Evolutionary conservation across 1,140 invertebrate species (phyloP).

Genomic region (Vanessa atalanta): DNA sequence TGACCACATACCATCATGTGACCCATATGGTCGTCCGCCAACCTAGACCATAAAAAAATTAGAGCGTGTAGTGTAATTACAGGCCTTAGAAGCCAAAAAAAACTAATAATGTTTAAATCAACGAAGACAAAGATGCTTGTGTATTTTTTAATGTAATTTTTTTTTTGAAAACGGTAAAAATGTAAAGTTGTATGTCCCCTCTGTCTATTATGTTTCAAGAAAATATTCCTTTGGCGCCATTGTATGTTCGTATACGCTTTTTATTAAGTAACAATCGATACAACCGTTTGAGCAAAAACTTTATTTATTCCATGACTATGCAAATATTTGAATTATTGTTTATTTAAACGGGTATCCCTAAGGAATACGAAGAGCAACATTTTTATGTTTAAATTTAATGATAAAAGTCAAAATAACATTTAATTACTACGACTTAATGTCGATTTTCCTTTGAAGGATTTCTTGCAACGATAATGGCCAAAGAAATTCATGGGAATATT

Average conservation of each 20-base stretch:
- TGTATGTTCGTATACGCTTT: background rate
- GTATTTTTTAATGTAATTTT: too few species aligned
- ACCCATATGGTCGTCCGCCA: too few species aligned
- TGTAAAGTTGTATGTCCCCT: too few species aligned
- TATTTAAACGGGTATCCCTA: slow-evolving; percentile 9
- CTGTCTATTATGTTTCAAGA: too few species aligned
- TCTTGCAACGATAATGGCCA: background rate
- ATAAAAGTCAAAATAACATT: background rate
- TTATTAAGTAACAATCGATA: background rate
- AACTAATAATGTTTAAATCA: too few species aligned
- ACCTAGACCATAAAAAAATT: too few species aligned
- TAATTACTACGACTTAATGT: background rate
- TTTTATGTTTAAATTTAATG: background rate
- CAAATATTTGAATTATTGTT: slow-evolving; percentile 11
- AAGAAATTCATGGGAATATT: slow-evolving; percentile 38
- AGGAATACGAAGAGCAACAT: slow-evolving; percentile 2
- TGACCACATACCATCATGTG: too few species aligned
- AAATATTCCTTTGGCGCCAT: background rate
- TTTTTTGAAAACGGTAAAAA: too few species aligned
- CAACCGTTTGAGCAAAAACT: slow-evolving; percentile 18
- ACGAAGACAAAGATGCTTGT: too few species aligned
- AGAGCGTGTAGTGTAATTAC: too few species aligned
- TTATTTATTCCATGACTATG: slow-evolving; percentile 21
- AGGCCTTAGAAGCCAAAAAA: too few species aligned
- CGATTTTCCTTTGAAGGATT: background rate